Base-by-base conservation (phyloP, 2,797 vertebrate genomes). In the Graptemys geographica region DNA sequence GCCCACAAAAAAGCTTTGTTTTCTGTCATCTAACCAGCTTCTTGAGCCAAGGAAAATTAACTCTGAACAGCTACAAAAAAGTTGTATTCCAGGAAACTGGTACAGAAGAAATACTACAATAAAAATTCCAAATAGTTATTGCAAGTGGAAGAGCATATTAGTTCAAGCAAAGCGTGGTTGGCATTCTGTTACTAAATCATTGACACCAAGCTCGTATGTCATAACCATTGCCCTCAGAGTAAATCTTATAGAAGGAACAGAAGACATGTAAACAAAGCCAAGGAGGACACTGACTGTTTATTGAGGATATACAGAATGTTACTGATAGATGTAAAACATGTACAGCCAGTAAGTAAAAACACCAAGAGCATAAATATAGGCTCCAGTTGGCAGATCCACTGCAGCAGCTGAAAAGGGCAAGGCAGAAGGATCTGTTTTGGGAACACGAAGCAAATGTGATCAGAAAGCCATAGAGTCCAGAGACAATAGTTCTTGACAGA, bases 321-420 rank as follows among this genome's bases (percentile, higher is more conserved):
- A 18, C 33, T 62, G 59, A 16, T n/a, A 86, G 85, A 82, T 80
- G 18, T 76, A 59, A 62, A 33, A 27, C 4, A 16, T 69, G 15
- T 8, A 23, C 44, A n/a, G 5, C 33, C 12, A 13, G 23, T 5
- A 0, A 0, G 72, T 2, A 86, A 41, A 33, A 72, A 80, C 69
- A 12, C 37, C 2, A 13, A 47, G 41, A 92, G 79, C 21, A 84
- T 55, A 72, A 62, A 41, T 5, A 72, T 23, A 41, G 69, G 69
- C 21, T 27, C 13, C 11, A 72, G 19, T 47, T 49, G 41, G 85
- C 1, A 86, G 81, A 49, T 44, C 59, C 3, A 81, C 19, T 59
- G 49, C 28, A 28, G 47, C 25, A 72, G 56, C 11, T 62, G 74
- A 53, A 55, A 16, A 79, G 59, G n/a, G 69, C 69, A 72, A 72